Base-by-base conservation (phyloP, 2,113 vertebrate species). In the Salvator merianae region DNA sequence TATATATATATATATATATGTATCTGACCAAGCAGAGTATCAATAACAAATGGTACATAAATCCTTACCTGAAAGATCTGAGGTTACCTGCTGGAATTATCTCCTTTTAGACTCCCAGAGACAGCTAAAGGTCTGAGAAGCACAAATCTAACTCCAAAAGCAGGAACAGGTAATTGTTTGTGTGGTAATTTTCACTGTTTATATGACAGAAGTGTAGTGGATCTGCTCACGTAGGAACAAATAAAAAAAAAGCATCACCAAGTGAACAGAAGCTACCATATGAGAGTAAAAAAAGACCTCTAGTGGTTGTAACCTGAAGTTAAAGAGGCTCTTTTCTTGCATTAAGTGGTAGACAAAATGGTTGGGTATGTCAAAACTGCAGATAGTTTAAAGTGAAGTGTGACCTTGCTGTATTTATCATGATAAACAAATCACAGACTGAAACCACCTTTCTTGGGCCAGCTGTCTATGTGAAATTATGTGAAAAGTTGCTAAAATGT, bases 21-120 rank as follows among this genome's bases (percentile, higher is more conserved):
- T 47, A 47, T 7, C 5, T 7, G 10, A 88, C 82, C 83, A 5
- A 79, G 70, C 90, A 94, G 86, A 93, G 75, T 91, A 94, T 89
- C 76, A 43, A 86, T 84, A 91, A 90, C 90, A 87, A 87, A 88
- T 87, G 91, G 81, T 89, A 93, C 80, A 88, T 87, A 86, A 62
- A 91, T 90, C 88, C 96, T 96, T 97, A 97, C 96, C 96, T 97
- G 94, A 92, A 93, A 94, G 90, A 94, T 92, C 88, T 88, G 43
- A 83, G 59, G 94, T 92, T 92, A 95, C 93, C 94, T 92, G 94
- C 93, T 91, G 95, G 89, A 87, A 90, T 92, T 76, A 84, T 86
- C 36, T 93, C 92, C 86, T 92, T 86, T 92, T 34, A 88, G 74
- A 71, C 90, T 90, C 75, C 86, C 74, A 81, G 82, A 91, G 87